Evolutionary conservation across 1,140 invertebrate genomes (phyloP), one percentile per base, ranked within the genome.

Genomic region (Pogonomyrmex barbatus): DNA sequence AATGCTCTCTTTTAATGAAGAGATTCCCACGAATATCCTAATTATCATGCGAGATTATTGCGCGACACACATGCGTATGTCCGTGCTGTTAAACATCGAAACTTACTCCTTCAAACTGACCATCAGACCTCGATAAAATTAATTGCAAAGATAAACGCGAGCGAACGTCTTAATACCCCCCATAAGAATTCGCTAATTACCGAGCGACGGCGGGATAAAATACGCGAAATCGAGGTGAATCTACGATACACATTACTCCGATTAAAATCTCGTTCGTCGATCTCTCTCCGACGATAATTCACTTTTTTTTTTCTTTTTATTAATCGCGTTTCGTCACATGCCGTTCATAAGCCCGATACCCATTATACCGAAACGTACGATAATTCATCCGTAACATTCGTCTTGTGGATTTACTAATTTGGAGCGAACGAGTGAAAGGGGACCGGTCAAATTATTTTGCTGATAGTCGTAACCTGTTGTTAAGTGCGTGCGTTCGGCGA

Each of bases 1-100:
- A 79, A 88, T 63, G 67, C 70, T 63, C 42, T 54, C 42, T 54
- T 85, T 85, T 90, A 90, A 90, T 89, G 62, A 87, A 90, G 56
- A 79, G 76, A 42, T 87, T 90, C 88, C 70, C 85, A 89, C 89
- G 78, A 84, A 87, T 85, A 87, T 89, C 68, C 88, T 85, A 90
- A 89, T 90, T 90, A 81, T 67, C 88, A 36, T 58, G 85, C 71
- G 78, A 75, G 86, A 87, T 90, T 78, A 68, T 75, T 58, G 33
- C 71, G 67, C 58, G 60, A 84, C 73, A 17, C 30, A 47, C 5
- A n/a, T 36, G 54, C 14, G 4, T 10, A 39, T 8, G 14, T 8
- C 4, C 54, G 68, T 24, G 60, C 73, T 67, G 88, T 79, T 79
- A 54, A 89, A 87, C 39, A 47, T n/a, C 52, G 84, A 30, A 71